These are phyloP conservation scores for Lynx canadensis DNA, from an alignment of 2,113 vertebrate genomes.

Conservation along the genomic window DNA sequence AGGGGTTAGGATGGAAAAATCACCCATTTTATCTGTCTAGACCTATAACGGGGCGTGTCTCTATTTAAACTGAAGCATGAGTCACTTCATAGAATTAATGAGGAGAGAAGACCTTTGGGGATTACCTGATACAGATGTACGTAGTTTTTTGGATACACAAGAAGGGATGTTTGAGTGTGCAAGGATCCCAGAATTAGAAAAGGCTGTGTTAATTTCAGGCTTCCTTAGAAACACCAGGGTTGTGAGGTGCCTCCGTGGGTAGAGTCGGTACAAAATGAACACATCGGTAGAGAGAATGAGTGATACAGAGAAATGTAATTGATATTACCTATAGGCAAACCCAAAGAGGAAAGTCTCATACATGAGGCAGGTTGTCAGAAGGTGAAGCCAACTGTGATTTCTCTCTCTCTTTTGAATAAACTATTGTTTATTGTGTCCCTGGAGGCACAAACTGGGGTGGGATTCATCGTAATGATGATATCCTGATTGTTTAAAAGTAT, in stretches of 20 bases:
- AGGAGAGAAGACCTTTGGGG: constrained; percentile 27
- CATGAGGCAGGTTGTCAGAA: constrained; percentile 20
- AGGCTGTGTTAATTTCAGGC: constrained; percentile 66
- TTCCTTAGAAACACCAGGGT: constrained; percentile 56
- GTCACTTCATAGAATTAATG: constrained; percentile 43
- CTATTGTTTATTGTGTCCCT: background rate
- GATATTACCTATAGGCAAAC: background rate
- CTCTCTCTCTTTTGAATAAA: background rate
- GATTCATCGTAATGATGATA: constrained; percentile 7
- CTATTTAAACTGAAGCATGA: constrained; percentile 34
- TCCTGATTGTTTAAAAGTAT: constrained; percentile 4
- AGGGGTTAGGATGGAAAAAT: background rate
- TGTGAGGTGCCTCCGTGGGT: background rate
- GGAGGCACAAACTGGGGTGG: background rate
- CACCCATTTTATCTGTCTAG: background rate
- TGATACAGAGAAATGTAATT: background rate
- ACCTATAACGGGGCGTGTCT: background rate
- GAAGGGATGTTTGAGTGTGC: background rate
- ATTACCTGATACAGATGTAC: background rate
- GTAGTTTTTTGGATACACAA: background rate
- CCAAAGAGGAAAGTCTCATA: background rate
- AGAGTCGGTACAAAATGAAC: background rate
- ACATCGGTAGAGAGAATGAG: background rate
- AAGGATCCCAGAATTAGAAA: constrained; percentile 49
- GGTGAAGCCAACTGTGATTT: background rate